Base-by-base conservation (phyloP, 2,888 invertebrate species). In the Morinoia aosen region DNA sequence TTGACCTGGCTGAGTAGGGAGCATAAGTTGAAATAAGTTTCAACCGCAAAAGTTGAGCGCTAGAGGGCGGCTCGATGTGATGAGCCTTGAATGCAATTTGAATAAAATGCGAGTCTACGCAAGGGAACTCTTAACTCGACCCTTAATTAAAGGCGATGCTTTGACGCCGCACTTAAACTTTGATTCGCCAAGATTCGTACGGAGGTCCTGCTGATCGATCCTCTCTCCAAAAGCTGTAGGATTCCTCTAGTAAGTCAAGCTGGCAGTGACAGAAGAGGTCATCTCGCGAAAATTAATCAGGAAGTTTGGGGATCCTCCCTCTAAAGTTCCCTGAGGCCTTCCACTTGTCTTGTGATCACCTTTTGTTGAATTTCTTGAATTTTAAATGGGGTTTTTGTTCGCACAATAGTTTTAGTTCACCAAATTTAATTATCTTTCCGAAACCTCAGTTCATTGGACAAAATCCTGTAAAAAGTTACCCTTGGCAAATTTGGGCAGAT, bases 141-240 rank as follows among this genome's bases (percentile, higher is more conserved):
- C 48, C 90, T 48, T 90, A 90, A 90, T 90, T 90, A 90, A 33
- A 90, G 48, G 48, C 90, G 90, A 40, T 40, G 90, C 90, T 90
- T 90, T 39, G 90, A 48, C 90, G 39, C 48, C 90, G 90, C 48
- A 48, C 48, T 48, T 90, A 19, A 90, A 90, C 40, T 90, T 90
- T 90, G 90, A 90, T 90, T 90, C 11, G 48, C 90, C 14, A 48
- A 90, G 90, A 90, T 90, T 39, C 39, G 39, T 16, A 76, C 76
- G 33, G 76, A 33, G 33, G 76, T 76, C 76, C 33, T 33, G 1
- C 76, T 76, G 76, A 33, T 76, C 76, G 76, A 76, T 76, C 76
- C 25, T 76, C 76, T 33, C 25, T 16, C 76, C 33, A 76, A 76
- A 76, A 33, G 76, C 76, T 76, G 25, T 76, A 76, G 33, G 76